Conservation (phyloP, 1,140 invertebrate species). For the Cotesia glomerata region DNA sequence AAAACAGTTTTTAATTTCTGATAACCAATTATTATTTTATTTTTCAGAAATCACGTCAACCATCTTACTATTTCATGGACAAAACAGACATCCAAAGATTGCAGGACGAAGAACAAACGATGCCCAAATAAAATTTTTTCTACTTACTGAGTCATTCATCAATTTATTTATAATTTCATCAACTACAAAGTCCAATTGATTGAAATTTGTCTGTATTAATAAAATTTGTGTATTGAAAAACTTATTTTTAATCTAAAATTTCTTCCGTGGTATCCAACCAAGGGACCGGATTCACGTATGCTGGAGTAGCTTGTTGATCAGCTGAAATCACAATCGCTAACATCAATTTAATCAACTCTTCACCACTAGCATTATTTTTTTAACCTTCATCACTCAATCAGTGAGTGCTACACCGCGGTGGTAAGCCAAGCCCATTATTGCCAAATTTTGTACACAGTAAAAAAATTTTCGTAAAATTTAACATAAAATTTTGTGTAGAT, state of each 20-base stretch:
- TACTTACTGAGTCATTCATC: slow-evolving; percentile 11
- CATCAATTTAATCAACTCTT: not conserved
- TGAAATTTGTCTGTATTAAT: not conserved
- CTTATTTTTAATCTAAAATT: not conserved
- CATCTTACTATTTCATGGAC: slow-evolving; percentile 92
- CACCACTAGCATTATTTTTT: not conserved
- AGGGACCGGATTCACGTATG: slow-evolving; percentile 54
- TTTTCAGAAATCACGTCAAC: slow-evolving; percentile 77
- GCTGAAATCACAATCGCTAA: slow-evolving; percentile 40
- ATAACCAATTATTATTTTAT: not conserved
- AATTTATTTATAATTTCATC: slow-evolving; percentile 2
- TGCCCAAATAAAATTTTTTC: slow-evolving; percentile 29
- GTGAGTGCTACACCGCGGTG: too few species aligned
- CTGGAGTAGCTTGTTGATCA: slow-evolving; percentile 54
- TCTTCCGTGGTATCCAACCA: slow-evolving; percentile 41
- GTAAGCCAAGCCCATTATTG: too few species aligned
- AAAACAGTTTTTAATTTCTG: not conserved
- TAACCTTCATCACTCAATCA: too few species aligned
- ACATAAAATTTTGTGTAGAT: too few species aligned
- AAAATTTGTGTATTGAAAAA: not conserved
- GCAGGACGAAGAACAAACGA: slow-evolving; percentile 79
- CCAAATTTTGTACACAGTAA: too few species aligned
- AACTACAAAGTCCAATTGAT: not conserved
- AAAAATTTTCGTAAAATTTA: too few species aligned
- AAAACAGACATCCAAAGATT: slow-evolving; percentile 83